Percentiles rank a stretch among this genome's conserved stretches.
phyloP scores from a whole-genome alignment of 2,113 vertebrate genomes.

The Festucalex cinctus region DNA sequence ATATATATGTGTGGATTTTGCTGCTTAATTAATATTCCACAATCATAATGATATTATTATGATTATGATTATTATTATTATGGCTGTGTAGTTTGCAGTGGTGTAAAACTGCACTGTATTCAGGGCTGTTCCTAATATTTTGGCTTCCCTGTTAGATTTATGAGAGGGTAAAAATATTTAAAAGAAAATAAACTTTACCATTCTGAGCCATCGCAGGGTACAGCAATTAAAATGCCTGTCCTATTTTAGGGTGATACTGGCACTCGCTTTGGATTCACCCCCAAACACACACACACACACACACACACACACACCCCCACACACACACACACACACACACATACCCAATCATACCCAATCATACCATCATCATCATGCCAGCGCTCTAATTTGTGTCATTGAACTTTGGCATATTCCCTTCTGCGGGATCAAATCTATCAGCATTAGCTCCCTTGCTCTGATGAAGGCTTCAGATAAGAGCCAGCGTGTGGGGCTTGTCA shows the following conservation, averaged over 20 bases:
- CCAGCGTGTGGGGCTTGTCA: conserved; percentile 50
- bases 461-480: conserved; percentile 70
- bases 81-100: too few species aligned
- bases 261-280: conserved; percentile 47
- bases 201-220: conserved; percentile 61
- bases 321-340: not conserved
- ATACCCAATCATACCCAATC: too few species aligned
- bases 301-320: conserved; percentile 23
- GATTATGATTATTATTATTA: too few species aligned
- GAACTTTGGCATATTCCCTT: conserved; percentile 32
- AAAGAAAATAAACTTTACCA: conserved; percentile 5
- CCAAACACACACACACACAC: conserved; percentile 8
- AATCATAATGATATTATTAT: too few species aligned
- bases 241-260: conserved; percentile 68
- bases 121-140: too few species aligned
- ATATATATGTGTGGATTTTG: too few species aligned
- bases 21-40: too few species aligned
- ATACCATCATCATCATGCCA: conserved; percentile 10
- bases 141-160: too few species aligned
- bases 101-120: too few species aligned
- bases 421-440: conserved; percentile 48
- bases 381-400: conserved; percentile 24
- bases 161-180: not conserved
- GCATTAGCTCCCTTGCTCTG: conserved; percentile 54
- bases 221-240: conserved; percentile 72